Percentiles rank a stretch among this genome's conserved stretches.
Evolutionary conservation across 2,888 invertebrate species (phyloP).

Genomic region (Morpho deidamia): DNA sequence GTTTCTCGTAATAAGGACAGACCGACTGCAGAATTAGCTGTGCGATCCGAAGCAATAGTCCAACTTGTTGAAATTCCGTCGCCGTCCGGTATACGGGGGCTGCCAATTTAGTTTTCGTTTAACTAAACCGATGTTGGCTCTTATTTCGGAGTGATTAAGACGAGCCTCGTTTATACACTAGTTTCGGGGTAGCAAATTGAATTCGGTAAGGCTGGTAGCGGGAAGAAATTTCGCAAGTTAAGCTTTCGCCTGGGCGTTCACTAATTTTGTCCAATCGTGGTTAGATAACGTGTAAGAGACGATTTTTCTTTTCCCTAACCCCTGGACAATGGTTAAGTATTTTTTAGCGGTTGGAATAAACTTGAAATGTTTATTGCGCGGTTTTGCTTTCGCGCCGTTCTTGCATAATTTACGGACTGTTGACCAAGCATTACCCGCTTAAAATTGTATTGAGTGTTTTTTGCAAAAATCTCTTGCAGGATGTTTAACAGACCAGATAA

Average conservation of each 20-base stretch:
- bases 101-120: slow-evolving; percentile 51
- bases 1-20: slow-evolving; percentile 32
- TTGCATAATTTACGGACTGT: slow-evolving; percentile 30
- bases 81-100: slow-evolving; percentile 56
- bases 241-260: slow-evolving; percentile 65
- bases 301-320: slow-evolving; percentile 42
- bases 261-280: slow-evolving; percentile 71
- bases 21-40: slow-evolving; percentile 34
- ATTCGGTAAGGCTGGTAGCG: slow-evolving; percentile 30
- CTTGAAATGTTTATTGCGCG: slow-evolving; percentile 30
- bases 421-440: slow-evolving; percentile 27
- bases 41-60: slow-evolving; percentile 49
- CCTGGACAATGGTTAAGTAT: slow-evolving; percentile 20
- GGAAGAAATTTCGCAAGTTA: slow-evolving; percentile 67
- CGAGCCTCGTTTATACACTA: slow-evolving; percentile 36
- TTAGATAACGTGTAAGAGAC: slow-evolving; percentile 58
- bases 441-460: slow-evolving; percentile 26
- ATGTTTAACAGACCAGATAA: slow-evolving; percentile 5
- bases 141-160: slow-evolving; percentile 41
- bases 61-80: slow-evolving; percentile 76
- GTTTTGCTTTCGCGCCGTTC: slow-evolving; percentile 26
- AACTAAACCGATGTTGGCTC: slow-evolving; percentile 34
- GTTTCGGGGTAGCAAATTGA: slow-evolving; percentile 27
- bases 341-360: slow-evolving; percentile 25
- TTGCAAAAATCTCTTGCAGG: slow-evolving; percentile 16